phyloP scores from a whole-genome alignment of 1,140 invertebrate species.

The Formica exsecta region DNA sequence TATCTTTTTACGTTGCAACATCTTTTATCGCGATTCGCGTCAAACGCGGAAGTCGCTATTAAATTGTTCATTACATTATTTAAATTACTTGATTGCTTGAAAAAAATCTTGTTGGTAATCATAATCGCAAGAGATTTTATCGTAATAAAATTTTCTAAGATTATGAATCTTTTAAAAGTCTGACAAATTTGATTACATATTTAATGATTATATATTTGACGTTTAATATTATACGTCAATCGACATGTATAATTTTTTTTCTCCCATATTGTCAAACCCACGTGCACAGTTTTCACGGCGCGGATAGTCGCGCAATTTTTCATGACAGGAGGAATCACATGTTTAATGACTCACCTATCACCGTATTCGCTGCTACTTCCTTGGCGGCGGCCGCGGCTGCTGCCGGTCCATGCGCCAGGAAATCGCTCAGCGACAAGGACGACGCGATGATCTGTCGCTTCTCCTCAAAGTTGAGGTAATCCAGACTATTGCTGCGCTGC shows the following conservation, averaged over 20 bases:
- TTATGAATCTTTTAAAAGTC: background rate
- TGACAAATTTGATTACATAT: background rate
- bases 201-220: background rate
- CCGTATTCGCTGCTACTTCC: constrained; percentile 86
- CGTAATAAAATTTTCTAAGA: background rate
- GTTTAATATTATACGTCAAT: constrained; percentile 5
- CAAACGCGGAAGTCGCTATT: background rate
- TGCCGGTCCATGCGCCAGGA: constrained; percentile 90
- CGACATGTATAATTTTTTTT: background rate
- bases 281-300: background rate
- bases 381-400: constrained; percentile 88
- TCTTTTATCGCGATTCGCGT: background rate
- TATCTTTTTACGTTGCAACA: background rate
- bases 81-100: no score
- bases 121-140: background rate
- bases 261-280: constrained; percentile 1
- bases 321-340: background rate
- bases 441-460: constrained; percentile 95
- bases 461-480: constrained; percentile 96
- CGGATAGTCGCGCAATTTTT: background rate
- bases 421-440: constrained; percentile 94
- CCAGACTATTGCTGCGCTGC: constrained; percentile 93
- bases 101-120: background rate
- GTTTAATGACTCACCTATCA: constrained; percentile 84
- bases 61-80: background rate